Evolutionary conservation across 2,797 vertebrate genomes (phyloP), one percentile per base, ranked within the genome.

Genomic region (Pipistrellus kuhlii): DNA sequence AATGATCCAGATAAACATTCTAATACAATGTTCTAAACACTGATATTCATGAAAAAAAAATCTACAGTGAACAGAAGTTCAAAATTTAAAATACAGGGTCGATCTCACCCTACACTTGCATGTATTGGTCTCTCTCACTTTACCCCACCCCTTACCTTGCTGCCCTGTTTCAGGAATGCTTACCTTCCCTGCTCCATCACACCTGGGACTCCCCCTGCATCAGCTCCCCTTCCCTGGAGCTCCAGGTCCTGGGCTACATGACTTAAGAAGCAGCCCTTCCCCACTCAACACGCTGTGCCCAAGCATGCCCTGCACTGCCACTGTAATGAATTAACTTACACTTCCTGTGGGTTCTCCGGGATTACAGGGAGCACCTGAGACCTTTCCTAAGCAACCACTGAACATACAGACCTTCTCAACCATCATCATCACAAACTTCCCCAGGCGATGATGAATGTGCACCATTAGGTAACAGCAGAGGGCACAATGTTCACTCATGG

Each of bases 311-410:
- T 6, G 18, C 18, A 11, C 51, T 25, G 17, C 25, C 13, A 38
- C 35, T 53, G 5, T 35, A 27, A 30, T 55, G 68, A 88, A 51
- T 25, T 20, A 20, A 71, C 35, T 90, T 51, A 62, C 5, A 11
- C 21, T 25, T 82, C n/a, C 78, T 35, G n/a, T 2, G 30, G 48
- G 32, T 35, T 55, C 62, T 80, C n/a, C 30, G 14, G 32, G 55
- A 48, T 89, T 41, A 62, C 30, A 51, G n/a, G 69, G 35, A 46
- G 53, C 71, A 66, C 84, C 38, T 80, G 41, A 86, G 91, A 96
- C 88, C 53, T 97, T 97, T 94, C 75, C 89, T 92, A 95, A 96
- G 81, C 17, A 96, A 88, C 89, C 76, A n/a, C 64, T 94, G 78
- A 90, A 53, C 94, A 94, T 46, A 53, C 6, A 88, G 73, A 3